phyloP scores from a whole-genome alignment of 2,113 vertebrate genomes.

The Paradisaea rubra region DNA sequence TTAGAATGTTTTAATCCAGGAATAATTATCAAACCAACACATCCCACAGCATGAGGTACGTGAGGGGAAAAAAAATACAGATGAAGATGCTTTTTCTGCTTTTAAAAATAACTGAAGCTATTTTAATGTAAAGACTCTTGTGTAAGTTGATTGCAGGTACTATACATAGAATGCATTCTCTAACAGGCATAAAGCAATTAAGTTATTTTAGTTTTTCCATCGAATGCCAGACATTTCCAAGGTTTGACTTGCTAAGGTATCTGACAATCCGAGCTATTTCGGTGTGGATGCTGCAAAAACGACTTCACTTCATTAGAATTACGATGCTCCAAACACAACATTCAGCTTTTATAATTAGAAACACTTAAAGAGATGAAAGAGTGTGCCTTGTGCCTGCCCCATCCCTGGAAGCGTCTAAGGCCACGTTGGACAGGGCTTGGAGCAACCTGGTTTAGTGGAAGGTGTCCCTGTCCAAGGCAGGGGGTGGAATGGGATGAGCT shows the following conservation, averaged over 20 bases:
- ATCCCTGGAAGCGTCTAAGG: background rate
- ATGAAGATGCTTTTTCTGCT: background rate
- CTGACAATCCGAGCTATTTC: background rate
- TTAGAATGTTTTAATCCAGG: background rate
- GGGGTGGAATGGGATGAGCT: background rate
- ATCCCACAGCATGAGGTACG: background rate
- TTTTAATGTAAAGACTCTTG: background rate
- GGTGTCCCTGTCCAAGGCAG: too few species aligned
- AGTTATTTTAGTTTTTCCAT: background rate
- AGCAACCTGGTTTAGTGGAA: fast-evolving
- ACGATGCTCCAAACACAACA: background rate
- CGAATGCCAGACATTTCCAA: background rate
- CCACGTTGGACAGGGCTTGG: background rate
- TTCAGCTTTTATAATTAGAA: background rate
- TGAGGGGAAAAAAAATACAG: background rate
- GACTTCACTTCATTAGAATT: background rate
- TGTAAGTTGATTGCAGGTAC: background rate
- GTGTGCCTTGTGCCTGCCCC: background rate
- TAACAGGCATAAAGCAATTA: background rate
- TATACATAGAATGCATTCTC: background rate
- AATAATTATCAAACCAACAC: background rate
- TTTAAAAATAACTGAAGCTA: conserved; percentile 15
- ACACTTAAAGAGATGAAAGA: background rate
- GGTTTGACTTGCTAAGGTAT: background rate
- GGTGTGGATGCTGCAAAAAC: background rate